These are phyloP conservation scores for Drosophila pallidifrons DNA, from an alignment of 1,140 invertebrate species.

Conservation along the genomic window DNA sequence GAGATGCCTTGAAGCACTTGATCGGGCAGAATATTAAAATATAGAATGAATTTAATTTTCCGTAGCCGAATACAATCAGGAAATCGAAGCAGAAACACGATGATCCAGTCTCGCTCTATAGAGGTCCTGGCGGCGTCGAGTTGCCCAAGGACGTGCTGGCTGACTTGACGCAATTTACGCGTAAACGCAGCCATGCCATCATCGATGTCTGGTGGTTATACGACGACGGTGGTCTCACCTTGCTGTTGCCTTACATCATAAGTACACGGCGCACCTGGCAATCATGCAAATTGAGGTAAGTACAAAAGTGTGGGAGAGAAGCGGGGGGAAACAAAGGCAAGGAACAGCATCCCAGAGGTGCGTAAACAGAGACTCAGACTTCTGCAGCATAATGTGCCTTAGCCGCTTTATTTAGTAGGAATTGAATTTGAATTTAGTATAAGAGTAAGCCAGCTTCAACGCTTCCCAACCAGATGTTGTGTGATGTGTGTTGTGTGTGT, in stretches of 20 bases:
- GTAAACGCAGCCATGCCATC: constrained; percentile 90
- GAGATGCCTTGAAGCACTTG: constrained; percentile 22
- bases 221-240: constrained; percentile 95
- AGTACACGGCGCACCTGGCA: constrained; percentile 94
- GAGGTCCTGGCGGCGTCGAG: constrained; percentile 86
- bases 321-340: not conserved
- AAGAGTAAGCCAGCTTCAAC: not conserved
- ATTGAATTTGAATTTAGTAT: constrained; percentile 43
- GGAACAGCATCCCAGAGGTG: not conserved
- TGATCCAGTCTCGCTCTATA: constrained; percentile 83
- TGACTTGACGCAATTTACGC: constrained; percentile 90
- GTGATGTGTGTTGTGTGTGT: not conserved
- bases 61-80: constrained; percentile 75
- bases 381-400: constrained; percentile 5
- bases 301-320: not conserved
- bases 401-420: constrained; percentile 38
- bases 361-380: constrained; percentile 4
- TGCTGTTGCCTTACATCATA: constrained; percentile 95
- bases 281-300: constrained; percentile 91
- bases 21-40: constrained; percentile 3
- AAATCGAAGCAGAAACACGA: constrained; percentile 84
- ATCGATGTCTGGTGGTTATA: constrained; percentile 99
- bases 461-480: constrained; percentile 15
- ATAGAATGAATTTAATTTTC: constrained; percentile 7
- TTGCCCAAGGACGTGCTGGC: constrained; percentile 88